phyloP scores from a whole-genome alignment of 92 coral and sea anemone species.

The Chrysogorgia sp. region DNA sequence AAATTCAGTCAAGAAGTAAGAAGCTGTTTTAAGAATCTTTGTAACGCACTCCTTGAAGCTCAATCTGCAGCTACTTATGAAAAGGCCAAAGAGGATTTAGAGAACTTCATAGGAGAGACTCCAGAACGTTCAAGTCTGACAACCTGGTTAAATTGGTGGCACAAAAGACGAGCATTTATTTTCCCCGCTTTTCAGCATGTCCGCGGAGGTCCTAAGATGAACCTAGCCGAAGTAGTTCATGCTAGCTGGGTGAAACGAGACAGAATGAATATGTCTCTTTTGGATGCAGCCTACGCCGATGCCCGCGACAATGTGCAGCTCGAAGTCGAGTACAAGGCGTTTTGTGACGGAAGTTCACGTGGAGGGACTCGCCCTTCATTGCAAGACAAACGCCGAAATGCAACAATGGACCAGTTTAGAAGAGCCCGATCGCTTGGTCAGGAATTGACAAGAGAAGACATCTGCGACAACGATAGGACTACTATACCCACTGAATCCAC shows the following conservation, averaged over 20 bases:
- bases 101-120: conserved; percentile 2
- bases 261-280: conserved; percentile 17
- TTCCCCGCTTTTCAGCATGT: conserved; percentile 3
- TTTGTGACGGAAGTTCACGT: conserved; percentile 9
- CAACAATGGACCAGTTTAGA: not conserved
- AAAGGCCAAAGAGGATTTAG: conserved; percentile 8
- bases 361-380: conserved; percentile 7
- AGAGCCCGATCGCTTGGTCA: not conserved
- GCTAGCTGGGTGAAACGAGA: conserved; percentile 21
- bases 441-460: conserved; percentile 1
- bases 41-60: conserved; percentile 52
- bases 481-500: not conserved
- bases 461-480: not conserved
- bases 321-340: conserved; percentile 16
- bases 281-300: conserved; percentile 14
- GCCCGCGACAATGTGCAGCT: conserved; percentile 18
- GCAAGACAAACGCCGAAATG: not conserved
- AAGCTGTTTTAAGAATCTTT: conserved; percentile 46
- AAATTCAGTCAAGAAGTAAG: conserved; percentile 49
- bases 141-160: conserved; percentile 17
- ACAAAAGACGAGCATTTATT: conserved; percentile 14
- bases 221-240: conserved; percentile 12
- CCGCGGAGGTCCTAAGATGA: conserved; percentile 13
- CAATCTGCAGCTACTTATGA: not conserved
- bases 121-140: conserved; percentile 11